Conservation (phyloP, 2,888 invertebrate genomes). For the Phalera bucephala region DNA sequence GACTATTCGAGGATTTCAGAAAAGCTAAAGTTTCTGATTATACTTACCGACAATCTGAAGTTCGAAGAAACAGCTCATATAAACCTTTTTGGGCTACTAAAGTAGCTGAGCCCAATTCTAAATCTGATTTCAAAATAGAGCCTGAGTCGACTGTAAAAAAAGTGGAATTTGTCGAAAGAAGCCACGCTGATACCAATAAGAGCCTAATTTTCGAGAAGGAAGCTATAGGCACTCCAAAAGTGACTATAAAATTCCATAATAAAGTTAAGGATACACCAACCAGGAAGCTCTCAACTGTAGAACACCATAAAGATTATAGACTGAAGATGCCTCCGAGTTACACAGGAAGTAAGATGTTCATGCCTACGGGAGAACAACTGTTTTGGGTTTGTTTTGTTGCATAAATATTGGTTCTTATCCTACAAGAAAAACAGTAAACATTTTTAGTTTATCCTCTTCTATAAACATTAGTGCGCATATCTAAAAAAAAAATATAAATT, state of each 20-base stretch:
- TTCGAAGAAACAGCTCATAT: constrained; percentile 56
- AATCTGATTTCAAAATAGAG: constrained; percentile 11
- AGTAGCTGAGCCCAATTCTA: constrained; percentile 30
- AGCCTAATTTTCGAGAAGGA: constrained; percentile 39
- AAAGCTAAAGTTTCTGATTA: constrained; percentile 63
- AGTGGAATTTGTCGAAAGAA: constrained; percentile 27
- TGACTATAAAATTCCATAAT: constrained; percentile 25
- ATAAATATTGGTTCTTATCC: too few relatives aligned
- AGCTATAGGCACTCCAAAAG: constrained; percentile 40
- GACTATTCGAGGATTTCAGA: constrained; percentile 58
- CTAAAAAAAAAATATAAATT: too few relatives aligned
- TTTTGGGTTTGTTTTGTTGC: constrained; percentile 72
- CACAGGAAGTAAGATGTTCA: constrained; percentile 64
- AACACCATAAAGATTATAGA: constrained; percentile 46
- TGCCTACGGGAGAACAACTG: constrained; percentile 67
- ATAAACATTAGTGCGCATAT: too few relatives aligned
- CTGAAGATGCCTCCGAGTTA: constrained; percentile 52
- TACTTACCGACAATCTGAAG: constrained; percentile 55
- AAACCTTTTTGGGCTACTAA: constrained; percentile 69
- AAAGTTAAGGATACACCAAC: constrained; percentile 17
- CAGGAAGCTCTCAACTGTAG: constrained; percentile 44
- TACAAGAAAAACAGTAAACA: too few relatives aligned
- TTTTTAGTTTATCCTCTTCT: too few relatives aligned
- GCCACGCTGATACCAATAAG: constrained; percentile 37
- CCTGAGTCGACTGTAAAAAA: constrained; percentile 14